A percentile compares a stretch with the other conserved stretches of the same genome.
phyloP scores from a whole-genome alignment of 2,113 vertebrate species.

The Melanerpes formicivorus region DNA sequence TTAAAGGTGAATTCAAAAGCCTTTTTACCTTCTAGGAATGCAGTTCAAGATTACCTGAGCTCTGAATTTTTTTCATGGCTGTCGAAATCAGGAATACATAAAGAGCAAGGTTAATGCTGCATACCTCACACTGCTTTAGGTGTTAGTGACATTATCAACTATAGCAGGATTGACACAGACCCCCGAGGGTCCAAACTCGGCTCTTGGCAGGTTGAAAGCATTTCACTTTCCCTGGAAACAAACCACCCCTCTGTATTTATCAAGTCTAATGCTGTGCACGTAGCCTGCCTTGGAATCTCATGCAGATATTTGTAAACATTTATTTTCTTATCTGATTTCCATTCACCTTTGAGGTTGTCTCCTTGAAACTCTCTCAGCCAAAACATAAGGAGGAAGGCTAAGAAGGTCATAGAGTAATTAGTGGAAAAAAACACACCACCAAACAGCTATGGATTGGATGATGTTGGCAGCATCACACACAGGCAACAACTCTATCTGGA shows the following conservation, averaged over 20 bases:
- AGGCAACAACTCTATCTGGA: background rate
- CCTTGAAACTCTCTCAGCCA: slow-evolving; percentile 6
- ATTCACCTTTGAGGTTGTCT: slow-evolving; percentile 1
- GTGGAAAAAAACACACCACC: background rate
- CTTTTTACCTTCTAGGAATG: slow-evolving; percentile 40
- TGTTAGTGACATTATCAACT: slow-evolving; percentile 51
- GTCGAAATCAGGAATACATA: background rate
- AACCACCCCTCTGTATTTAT: background rate
- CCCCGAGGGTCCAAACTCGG: background rate
- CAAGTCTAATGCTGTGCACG: background rate
- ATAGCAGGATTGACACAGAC: background rate
- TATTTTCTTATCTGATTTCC: slow-evolving; percentile 23
- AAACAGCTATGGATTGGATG: background rate
- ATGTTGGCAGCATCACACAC: background rate
- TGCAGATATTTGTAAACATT: slow-evolving; percentile 7
- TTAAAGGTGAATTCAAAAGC: slow-evolving; percentile 4
- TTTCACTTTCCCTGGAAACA: background rate
- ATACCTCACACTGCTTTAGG: slow-evolving; percentile 6
- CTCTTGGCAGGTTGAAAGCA: slow-evolving; percentile 36
- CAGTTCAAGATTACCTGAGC: slow-evolving; percentile 27
- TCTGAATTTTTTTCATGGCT: background rate
- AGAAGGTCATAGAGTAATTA: background rate
- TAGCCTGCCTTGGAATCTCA: background rate
- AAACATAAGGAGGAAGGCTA: background rate
- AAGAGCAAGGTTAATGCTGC: slow-evolving; percentile 43